These are phyloP conservation scores for Coregonus clupeaformis DNA, from an alignment of 2,113 vertebrate species.

Conservation along the genomic window DNA sequence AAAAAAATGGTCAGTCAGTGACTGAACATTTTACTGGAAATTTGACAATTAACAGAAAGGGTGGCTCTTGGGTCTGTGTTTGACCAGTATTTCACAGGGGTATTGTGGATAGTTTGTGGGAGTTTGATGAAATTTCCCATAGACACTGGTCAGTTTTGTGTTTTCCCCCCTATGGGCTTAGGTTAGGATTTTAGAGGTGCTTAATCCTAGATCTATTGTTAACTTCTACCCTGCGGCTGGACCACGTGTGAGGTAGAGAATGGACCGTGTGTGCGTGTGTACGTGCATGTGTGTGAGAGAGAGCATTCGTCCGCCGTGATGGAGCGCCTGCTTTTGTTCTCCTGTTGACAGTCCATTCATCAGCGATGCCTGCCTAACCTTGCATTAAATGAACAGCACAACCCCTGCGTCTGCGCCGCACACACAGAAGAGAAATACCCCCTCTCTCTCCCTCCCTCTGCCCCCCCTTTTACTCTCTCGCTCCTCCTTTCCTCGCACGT, in stretches of 20 bases:
- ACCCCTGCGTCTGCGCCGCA: conserved; percentile 74
- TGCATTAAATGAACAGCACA: conserved; percentile 89
- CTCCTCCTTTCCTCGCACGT: background rate
- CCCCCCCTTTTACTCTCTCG: conserved; percentile 4
- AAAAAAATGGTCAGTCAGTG: too few species aligned
- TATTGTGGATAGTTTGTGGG: too few species aligned
- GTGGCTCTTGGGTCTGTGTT: too few species aligned
- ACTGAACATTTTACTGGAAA: too few species aligned
- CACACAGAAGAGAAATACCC: conserved; percentile 69
- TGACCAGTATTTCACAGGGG: too few species aligned
- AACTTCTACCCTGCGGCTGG: background rate
- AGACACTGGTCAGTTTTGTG: too few species aligned
- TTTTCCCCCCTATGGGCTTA: too few species aligned
- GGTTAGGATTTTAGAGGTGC: too few species aligned
- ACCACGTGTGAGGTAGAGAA: background rate
- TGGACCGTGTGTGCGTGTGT: background rate
- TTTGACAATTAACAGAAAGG: too few species aligned
- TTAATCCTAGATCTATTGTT: too few species aligned
- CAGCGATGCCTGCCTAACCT: conserved; percentile 86
- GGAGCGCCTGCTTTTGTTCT: conserved; percentile 81
- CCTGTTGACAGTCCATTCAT: conserved; percentile 82
- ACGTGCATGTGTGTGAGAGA: background rate
- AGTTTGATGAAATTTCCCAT: too few species aligned
- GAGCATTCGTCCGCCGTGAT: conserved; percentile 70
- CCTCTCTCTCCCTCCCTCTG: background rate